These are phyloP conservation scores for Megathymus violae DNA, from an alignment of 1,140 invertebrate genomes.

Conservation along the genomic window DNA sequence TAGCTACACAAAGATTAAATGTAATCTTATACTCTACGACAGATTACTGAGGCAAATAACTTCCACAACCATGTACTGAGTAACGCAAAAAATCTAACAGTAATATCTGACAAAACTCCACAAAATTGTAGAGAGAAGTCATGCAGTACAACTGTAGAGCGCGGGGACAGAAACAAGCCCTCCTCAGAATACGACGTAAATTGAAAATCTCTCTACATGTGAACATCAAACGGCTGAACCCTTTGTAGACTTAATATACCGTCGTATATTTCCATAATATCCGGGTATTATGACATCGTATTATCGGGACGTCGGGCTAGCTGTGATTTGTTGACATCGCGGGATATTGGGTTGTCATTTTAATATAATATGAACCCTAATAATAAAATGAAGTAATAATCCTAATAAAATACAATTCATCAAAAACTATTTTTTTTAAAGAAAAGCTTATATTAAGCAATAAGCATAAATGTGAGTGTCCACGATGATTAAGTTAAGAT, in stretches of 20 bases:
- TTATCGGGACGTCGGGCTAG: constrained; percentile 39
- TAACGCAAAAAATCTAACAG: too few relatives aligned
- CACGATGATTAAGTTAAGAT: too few relatives aligned
- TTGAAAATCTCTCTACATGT: constrained; percentile 44
- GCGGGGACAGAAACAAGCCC: background rate
- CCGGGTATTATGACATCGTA: constrained; percentile 48
- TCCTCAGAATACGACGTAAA: constrained; percentile 43
- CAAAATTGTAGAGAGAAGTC: constrained; percentile 10
- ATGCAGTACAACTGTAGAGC: background rate
- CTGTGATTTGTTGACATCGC: constrained; percentile 37
- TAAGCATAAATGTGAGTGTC: too few relatives aligned
- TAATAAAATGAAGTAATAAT: too few relatives aligned
- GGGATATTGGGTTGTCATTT: constrained; percentile 12
- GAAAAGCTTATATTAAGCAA: too few relatives aligned
- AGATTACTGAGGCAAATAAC: too few relatives aligned
- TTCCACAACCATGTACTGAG: too few relatives aligned
- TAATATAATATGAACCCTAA: too few relatives aligned
- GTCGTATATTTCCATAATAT: constrained; percentile 53
- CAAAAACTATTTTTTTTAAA: too few relatives aligned
- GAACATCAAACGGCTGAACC: constrained; percentile 46
- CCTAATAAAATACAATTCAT: too few relatives aligned
- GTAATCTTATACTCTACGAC: too few relatives aligned
- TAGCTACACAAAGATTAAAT: too few relatives aligned
- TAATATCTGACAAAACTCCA: background rate
- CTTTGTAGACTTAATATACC: constrained; percentile 52